Conservation (phyloP, 2,113 vertebrate genomes). For the Taurulus bubalis region DNA sequence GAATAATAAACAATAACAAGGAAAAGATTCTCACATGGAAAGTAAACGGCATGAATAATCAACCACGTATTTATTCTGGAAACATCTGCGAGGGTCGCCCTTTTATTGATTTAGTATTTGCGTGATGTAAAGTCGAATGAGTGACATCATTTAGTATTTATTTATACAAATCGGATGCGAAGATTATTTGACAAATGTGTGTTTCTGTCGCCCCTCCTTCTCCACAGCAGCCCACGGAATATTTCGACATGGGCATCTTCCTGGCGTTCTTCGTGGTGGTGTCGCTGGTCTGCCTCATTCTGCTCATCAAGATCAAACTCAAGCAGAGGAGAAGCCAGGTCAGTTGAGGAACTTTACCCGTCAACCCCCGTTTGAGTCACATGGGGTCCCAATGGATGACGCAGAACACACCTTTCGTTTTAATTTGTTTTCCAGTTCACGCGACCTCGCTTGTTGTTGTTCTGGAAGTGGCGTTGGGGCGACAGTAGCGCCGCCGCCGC, state of each 20-base stretch:
- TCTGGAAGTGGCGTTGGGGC: conserved; percentile 10
- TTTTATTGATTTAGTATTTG: conserved; percentile 15
- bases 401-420: rapidly evolving
- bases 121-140: not conserved
- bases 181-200: conserved; percentile 42
- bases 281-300: conserved; percentile 96
- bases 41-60: not conserved
- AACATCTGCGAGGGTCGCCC: not conserved
- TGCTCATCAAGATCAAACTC: conserved; percentile 99
- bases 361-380: not conserved
- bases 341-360: conserved; percentile 21
- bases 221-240: conserved; percentile 95
- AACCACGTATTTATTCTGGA: not conserved
- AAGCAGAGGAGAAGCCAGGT: conserved; percentile 98
- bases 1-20: not conserved
- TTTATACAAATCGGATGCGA: not conserved
- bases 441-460: not conserved
- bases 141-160: not conserved
- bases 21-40: not conserved
- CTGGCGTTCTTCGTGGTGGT: conserved; percentile 98
- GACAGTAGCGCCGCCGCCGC: conserved; percentile 17
- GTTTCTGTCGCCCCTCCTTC: conserved; percentile 36
- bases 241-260: conserved; percentile 99
- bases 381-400: no score
- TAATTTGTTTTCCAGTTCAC: conserved; percentile 11